Base-by-base conservation (phyloP, 2,797 vertebrate species). In the Knipowitschia caucasica region DNA sequence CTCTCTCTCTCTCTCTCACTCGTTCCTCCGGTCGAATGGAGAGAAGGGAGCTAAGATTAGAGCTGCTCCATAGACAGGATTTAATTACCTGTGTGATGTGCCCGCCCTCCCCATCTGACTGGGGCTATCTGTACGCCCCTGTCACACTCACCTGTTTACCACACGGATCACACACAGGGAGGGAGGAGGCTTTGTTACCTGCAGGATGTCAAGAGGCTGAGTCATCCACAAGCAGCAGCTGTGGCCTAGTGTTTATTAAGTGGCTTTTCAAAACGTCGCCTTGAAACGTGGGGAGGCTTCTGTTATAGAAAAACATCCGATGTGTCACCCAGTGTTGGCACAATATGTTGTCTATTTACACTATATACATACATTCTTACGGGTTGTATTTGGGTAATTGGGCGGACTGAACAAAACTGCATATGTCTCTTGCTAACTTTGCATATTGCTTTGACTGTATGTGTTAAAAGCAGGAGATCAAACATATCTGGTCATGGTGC, bases 21-120 rank as follows among this genome's bases (percentile, higher is more conserved):
- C 39, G 21, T 45, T 7, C 5, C 53, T 24, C 12, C 18, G 49
- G 15, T 46, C 26, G 1, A 52, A 50, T 64, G 50, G 63, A 62
- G 42, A 61, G 59, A 3, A 39, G 17, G 18, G 36, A 71, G 42
- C 73, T 83, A 80, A 74, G 71, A 69, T 79, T 81, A 84, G 78
- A 36, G 59, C 64, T 14, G 54, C 62, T 59, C 49, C 24, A 67
- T 59, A 53, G 24, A 53, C 59, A 43, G 40, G 66, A 50, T 77
- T 85, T 85, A 82, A 85, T 82, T 80, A 82, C 77, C 77, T 81
- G 75, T 72, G 71, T 67, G 67, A 77, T 77, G 58, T 67, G 57
- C 33, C 44, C 10, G 6, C 25, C 21, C 27, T n/a, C 24, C 17
- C 50, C 26, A 57, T 31, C 21, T 14, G 3, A 3, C 4, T 25